Conservation (phyloP, 2,797 vertebrate species). For the Microctenopoma stevenorrisi region DNA sequence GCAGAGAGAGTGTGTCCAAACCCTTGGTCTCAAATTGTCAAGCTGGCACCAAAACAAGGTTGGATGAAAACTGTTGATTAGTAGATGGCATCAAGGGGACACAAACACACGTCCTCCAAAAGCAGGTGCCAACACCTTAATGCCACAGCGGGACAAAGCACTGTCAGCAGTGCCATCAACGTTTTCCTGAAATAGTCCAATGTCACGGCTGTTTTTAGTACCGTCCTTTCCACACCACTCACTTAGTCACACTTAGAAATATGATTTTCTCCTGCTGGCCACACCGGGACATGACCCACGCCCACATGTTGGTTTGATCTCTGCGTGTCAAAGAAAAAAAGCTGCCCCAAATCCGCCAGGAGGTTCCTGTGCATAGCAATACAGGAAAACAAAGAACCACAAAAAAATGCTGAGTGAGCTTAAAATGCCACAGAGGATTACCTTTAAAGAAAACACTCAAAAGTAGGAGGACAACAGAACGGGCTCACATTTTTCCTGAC, state of each 20-base stretch:
- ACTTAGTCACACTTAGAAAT: constrained; percentile 18
- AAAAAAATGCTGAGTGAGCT: constrained; percentile 19
- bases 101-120: constrained; percentile 32
- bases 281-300: constrained; percentile 39
- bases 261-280: constrained; percentile 24
- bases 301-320: constrained; percentile 53
- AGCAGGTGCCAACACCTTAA: constrained; percentile 62
- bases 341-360: constrained; percentile 5
- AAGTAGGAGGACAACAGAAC: constrained; percentile 18
- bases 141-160: constrained; percentile 65
- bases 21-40: constrained; percentile 56
- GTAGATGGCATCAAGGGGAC: constrained; percentile 50
- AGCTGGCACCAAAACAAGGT: constrained; percentile 61
- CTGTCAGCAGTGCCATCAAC: constrained; percentile 66
- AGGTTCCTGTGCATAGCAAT: constrained; percentile 21
- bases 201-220: constrained; percentile 40
- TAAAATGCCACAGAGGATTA: constrained; percentile 37
- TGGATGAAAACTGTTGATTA: constrained; percentile 41
- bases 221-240: constrained; percentile 3
- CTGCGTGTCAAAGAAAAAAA: constrained; percentile 43
- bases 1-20: constrained; percentile 55
- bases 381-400: constrained; percentile 5
- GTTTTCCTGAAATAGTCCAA: constrained; percentile 55
- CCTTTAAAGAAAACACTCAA: constrained; percentile 22
- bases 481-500: not conserved